Percentiles rank a stretch among this genome's conserved stretches.
These are phyloP conservation scores for Ormia ochracea DNA, from an alignment of 2,888 invertebrate species.

Conservation along the genomic window DNA sequence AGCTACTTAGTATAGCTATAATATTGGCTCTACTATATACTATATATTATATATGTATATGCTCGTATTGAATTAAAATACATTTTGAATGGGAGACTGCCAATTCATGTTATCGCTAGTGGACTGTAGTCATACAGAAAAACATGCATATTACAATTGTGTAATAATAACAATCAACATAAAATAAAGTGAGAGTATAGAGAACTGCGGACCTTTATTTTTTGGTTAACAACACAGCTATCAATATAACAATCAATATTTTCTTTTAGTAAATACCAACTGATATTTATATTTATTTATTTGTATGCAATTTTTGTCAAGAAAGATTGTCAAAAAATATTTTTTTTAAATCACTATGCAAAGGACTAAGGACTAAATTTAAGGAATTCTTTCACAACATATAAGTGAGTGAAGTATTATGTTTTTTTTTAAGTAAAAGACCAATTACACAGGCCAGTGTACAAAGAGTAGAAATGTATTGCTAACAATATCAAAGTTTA, in stretches of 20 bases:
- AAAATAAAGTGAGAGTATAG: not conserved
- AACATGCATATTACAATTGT: not conserved
- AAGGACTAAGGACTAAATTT: not conserved
- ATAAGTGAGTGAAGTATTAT: not conserved
- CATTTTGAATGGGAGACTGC: not conserved
- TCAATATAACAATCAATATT: not conserved
- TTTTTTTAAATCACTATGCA: not conserved
- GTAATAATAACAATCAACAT: not conserved
- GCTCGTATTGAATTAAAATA: no score
- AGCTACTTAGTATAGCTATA: no score
- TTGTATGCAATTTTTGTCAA: not conserved
- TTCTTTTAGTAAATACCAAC: not conserved
- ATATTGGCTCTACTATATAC: no score
- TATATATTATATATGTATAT: no score
- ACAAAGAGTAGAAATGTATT: not conserved
- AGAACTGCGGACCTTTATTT: not conserved
- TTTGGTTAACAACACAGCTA: not conserved
- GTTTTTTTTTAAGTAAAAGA: not conserved
- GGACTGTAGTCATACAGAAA: not conserved
- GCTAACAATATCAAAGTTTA: conserved; percentile 1
- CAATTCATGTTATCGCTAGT: not conserved
- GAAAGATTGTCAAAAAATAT: not conserved
- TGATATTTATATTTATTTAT: not conserved
- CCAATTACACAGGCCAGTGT: not conserved
- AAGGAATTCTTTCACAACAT: not conserved